Percentiles rank a stretch among this genome's conserved stretches.
phyloP scores from a whole-genome alignment of 2,888 invertebrate species.

The Oligia fasciuncula region DNA sequence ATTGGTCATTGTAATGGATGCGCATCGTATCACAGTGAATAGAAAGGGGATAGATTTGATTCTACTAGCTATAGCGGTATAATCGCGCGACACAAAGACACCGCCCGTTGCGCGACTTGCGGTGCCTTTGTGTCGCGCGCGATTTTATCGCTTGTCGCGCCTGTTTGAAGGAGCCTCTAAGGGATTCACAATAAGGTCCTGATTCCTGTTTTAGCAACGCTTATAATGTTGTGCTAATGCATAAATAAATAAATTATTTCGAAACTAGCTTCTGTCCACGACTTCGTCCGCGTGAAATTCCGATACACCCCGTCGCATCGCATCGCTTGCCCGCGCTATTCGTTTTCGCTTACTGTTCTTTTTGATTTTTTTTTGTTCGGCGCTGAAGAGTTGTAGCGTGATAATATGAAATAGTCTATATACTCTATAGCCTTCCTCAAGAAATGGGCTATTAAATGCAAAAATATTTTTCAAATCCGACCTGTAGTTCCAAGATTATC shows the following conservation, averaged over 20 bases:
- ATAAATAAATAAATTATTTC: neutral
- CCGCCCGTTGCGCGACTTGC: too few species aligned
- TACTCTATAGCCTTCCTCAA: neutral
- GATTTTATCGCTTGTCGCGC: too few species aligned
- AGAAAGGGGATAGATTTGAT: conserved; percentile 13
- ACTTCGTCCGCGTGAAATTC: too few species aligned
- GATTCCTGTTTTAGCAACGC: neutral
- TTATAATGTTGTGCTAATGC: neutral
- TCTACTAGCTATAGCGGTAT: neutral
- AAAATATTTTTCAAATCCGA: too few species aligned
- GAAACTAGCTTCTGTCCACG: neutral
- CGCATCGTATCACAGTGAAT: conserved; percentile 31
- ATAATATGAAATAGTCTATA: neutral
- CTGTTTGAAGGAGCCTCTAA: too few species aligned
- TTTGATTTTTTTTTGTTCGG: neutral
- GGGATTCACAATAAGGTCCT: neutral
- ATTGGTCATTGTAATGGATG: conserved; percentile 51
- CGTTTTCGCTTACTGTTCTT: neutral
- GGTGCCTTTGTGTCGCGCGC: too few species aligned
- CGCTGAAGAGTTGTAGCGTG: neutral
- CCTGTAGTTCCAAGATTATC: too few species aligned
- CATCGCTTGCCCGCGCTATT: neutral
- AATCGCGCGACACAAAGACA: too few species aligned
- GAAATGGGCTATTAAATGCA: too few species aligned
- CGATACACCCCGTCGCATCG: neutral